Evolutionary conservation across 2,797 vertebrate genomes (phyloP).

Genomic region (Dicrostonyx torquatus): DNA sequence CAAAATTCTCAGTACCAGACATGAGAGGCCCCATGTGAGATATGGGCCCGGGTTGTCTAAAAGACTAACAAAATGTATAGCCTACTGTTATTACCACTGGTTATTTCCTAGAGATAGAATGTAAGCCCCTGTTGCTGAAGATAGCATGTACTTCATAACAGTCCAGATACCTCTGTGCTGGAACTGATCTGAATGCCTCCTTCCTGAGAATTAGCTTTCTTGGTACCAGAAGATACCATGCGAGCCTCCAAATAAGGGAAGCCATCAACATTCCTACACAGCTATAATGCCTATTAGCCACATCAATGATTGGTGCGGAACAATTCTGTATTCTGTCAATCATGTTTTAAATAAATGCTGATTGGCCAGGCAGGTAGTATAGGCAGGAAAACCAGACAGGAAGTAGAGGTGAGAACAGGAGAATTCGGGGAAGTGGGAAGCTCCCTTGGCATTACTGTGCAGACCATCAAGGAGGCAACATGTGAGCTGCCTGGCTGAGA

Average conservation of each 20-base stretch:
- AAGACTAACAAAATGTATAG: background rate
- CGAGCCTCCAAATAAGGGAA: background rate
- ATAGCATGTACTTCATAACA: background rate
- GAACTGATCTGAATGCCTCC: background rate
- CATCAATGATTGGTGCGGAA: no score
- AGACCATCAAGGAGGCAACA: no score
- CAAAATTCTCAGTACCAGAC: background rate
- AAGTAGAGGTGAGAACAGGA: no score
- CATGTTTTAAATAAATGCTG: no score
- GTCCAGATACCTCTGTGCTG: background rate
- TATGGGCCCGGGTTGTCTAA: background rate
- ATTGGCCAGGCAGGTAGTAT: no score
- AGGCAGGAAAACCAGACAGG: no score
- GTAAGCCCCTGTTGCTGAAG: background rate
- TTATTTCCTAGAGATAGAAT: background rate
- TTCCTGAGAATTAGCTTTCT: no score
- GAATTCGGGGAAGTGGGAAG: no score
- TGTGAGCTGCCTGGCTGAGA: no score
- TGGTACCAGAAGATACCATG: background rate
- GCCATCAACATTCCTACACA: background rate
- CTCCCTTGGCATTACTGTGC: no score
- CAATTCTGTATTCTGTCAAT: no score
- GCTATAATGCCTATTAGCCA: background rate
- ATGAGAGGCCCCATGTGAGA: background rate
- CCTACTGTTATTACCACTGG: background rate